These are phyloP conservation scores for Palloptera scutellata DNA, from an alignment of 2,888 invertebrate species.

Conservation along the genomic window DNA sequence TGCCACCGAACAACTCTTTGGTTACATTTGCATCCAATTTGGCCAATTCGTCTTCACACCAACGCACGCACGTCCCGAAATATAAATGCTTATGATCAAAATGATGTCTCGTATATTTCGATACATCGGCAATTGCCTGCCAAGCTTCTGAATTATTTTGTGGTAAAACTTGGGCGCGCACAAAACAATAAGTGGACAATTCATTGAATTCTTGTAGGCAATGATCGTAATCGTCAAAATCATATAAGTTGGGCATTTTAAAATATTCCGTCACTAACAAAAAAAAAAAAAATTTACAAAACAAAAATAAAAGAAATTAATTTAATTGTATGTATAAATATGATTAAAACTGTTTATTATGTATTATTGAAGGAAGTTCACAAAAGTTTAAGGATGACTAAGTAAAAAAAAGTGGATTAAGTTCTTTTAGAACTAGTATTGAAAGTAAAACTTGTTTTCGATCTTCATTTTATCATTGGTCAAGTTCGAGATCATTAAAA, in stretches of 20 bases:
- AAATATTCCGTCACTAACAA: conserved; percentile 59
- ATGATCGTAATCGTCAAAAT: conserved; percentile 60
- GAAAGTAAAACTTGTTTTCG: too few relatives aligned
- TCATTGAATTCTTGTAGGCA: conserved; percentile 53
- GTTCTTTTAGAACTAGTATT: too few relatives aligned
- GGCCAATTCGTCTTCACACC: conserved; percentile 46
- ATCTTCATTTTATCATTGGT: too few relatives aligned
- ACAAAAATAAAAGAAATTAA: conserved; percentile 23
- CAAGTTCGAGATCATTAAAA: too few relatives aligned
- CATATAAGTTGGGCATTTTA: conserved; percentile 59
- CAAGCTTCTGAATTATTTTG: conserved; percentile 46
- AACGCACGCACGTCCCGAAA: conserved; percentile 53
- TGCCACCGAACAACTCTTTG: conserved; percentile 45
- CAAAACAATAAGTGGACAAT: conserved; percentile 55
- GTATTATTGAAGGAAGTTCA: not conserved
- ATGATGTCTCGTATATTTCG: conserved; percentile 54
- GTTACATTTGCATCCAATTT: conserved; percentile 36
- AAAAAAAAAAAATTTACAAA: conserved; percentile 29
- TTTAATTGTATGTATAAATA: conserved; percentile 16
- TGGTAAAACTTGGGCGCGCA: conserved; percentile 54
- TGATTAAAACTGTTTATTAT: conserved; percentile 1
- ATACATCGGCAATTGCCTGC: conserved; percentile 52
- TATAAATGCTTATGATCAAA: conserved; percentile 57
- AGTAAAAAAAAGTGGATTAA: too few relatives aligned
- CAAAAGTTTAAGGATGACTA: too few relatives aligned